Conservation (phyloP, 30 jellyfish, hydroid and myxozoan species). For the Clytia hemisphaerica region DNA sequence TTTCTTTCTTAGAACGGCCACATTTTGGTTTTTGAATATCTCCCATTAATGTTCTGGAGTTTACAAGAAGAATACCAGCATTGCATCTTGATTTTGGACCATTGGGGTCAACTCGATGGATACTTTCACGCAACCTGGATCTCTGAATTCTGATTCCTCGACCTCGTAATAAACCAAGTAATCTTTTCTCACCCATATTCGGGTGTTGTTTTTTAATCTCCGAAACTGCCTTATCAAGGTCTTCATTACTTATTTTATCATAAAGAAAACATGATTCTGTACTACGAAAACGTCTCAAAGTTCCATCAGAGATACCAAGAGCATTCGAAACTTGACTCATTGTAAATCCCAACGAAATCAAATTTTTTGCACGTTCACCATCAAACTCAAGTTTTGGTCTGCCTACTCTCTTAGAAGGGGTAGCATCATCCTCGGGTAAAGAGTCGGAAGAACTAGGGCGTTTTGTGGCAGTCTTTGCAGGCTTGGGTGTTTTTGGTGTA, state of each 20-base stretch:
- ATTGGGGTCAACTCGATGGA: conserved; percentile 38
- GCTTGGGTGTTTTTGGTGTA: too few species aligned
- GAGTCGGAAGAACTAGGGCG: too few species aligned
- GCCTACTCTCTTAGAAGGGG: conserved; percentile 17
- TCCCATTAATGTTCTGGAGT: conserved; percentile 37
- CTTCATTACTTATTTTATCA: conserved; percentile 24
- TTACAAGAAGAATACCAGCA: conserved; percentile 25
- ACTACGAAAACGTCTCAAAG: conserved; percentile 33
- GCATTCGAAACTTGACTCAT: conserved; percentile 40
- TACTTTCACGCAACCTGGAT: conserved; percentile 18
- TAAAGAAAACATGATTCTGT: conserved; percentile 2
- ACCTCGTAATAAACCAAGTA: conserved; percentile 27
- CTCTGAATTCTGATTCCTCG: conserved; percentile 33
- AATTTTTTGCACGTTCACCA: conserved; percentile 27
- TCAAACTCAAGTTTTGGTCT: conserved; percentile 22
- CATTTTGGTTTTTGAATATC: conserved; percentile 6
- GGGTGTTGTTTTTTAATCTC: conserved; percentile 20
- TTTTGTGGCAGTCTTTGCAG: too few species aligned
- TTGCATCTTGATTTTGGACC: conserved; percentile 37
- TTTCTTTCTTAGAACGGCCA: conserved; percentile 15
- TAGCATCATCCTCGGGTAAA: too few species aligned
- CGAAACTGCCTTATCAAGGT: conserved; percentile 7
- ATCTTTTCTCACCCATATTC: conserved; percentile 33
- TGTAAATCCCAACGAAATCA: conserved; percentile 32
- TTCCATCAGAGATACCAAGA: conserved; percentile 35